Base-by-base conservation (phyloP, 2,113 vertebrate genomes). In the Onychostoma macrolepis region DNA sequence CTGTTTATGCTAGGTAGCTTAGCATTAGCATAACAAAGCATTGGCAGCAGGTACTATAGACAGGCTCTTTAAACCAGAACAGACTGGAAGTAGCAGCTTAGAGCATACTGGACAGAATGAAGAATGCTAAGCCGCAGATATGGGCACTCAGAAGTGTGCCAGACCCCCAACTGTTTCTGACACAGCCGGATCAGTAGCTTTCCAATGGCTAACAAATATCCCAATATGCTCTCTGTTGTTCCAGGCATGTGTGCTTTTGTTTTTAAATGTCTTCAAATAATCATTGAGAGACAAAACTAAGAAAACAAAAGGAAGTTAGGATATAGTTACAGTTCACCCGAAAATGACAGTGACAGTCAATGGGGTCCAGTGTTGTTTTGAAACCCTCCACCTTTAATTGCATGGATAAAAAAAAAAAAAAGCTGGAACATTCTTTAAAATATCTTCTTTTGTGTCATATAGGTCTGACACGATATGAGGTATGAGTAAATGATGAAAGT, bases 121-220 rank as follows among this genome's bases (percentile, higher is more conserved):
- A 48, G 26, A 13, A 33, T 83, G 76, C 41, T 43, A 80, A 78
- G n/a, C 67, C 9, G 53, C 24, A 72, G 56, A 83, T 72, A 85
- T 74, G 76, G 65, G 53, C 63, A 84, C 80, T 77, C 63, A 19
- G 21, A 4, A 88, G 80, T 56, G 21, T 63, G 67, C 48, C 38
- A 36, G 56, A 81, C 58, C 33, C n/a, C 78, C 58, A 43, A 48
- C 26, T 12, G 9, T 4, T 67, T 41, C 33, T 8, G 30, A 53
- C 41, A 83, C 13, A 45, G 24, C 30, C 78, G 13, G 78, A 28
- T 12, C 58, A 45, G 26, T 12, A 48, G 15, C n/a, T 28, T 48
- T 41, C 38, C 43, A 50, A 1, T 24, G 26, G 26, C 38, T 83
- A 30, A 43, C 41, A 67, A 48, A 69, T 45, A 45, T 65, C 41